phyloP scores from a whole-genome alignment of 1,140 invertebrate species.

The Caenorhabditis elegans region WBcel235 BX284604.4:10433001-10433500 shows the following conservation, averaged over 20 bases:
- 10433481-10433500: too few species aligned
- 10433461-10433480: background rate
- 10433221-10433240: background rate
- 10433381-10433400: background rate
- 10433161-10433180: too few species aligned
- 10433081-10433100: too few species aligned
- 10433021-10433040: too few species aligned
- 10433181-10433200: too few species aligned
- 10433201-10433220: background rate
- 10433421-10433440: background rate
- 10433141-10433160: too few species aligned
- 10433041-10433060: too few species aligned
- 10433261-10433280: slow-evolving; percentile 2
- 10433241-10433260: background rate
- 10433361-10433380: background rate
- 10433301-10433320: background rate
- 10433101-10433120: too few species aligned
- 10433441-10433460: background rate
- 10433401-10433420: background rate
- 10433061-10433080: too few species aligned
- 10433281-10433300: background rate
- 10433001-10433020: too few species aligned
- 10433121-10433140: too few species aligned
- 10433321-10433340: background rate
- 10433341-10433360: background rate